Evolutionary conservation across 2,888 invertebrate species (phyloP), one percentile per base, ranked within the genome.

Genomic region (Mactromeris polynyma): DNA sequence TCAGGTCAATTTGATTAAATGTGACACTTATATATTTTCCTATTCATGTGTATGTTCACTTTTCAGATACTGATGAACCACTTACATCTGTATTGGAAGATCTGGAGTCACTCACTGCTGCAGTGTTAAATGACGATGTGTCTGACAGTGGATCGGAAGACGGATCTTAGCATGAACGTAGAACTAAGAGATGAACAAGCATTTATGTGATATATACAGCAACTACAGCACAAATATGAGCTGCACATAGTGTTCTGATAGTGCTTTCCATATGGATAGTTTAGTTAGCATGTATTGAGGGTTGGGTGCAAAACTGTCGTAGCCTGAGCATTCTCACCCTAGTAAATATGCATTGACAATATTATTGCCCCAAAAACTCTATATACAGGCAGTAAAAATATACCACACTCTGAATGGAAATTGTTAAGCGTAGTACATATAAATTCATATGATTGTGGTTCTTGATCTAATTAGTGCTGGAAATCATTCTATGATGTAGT

Each of bases 61-160:
- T 87, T 87, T 69, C 86, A 91, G 91, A 54, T 7, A 83, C 88
- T 80, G 90, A 90, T 26, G 95, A 94, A 78, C 94, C 94, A 0
- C 80, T 95, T n/a, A 92, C 93, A 17, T 88, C 92, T 40, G 95
- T 96, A 0, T 86, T 95, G 81, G 94, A 95, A 85, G 96, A 96
- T 91, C 90, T 95, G 11, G 93, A 94, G 80, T 94, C 94, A 51
- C 91, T 95, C 26, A 94, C 95, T n/a, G 93, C 94, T 36, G 94
- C 93, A 31, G 95, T 96, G 21, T 83, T 96, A 80, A 92, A 94
- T 46, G 92, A 95, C 79, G 93, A 93, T 78, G 77, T 82, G 26
- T 90, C 92, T 14, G 91, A 90, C 21, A 91, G 91, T 9, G 94
- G 89, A 1, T 89, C 93, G 19, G 93, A 93, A 4, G 84, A 77